Percentiles rank a stretch among this genome's conserved stretches.
Conservation (phyloP, 2,888 invertebrate genomes). For the Bruchidius siliquastri region DNA sequence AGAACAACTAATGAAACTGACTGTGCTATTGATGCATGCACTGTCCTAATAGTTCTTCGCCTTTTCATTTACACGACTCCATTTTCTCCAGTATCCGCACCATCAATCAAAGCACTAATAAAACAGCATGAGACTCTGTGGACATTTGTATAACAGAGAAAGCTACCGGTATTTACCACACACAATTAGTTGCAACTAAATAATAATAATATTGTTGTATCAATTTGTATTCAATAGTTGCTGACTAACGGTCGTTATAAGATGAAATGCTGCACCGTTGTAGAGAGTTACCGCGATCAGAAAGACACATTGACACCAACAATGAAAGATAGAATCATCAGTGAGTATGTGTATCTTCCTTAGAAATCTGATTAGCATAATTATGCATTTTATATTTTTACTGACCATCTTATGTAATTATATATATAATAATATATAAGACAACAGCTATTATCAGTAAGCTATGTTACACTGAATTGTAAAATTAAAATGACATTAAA, state of each 20-base stretch:
- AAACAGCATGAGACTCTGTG: not conserved
- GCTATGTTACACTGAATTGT: too few species aligned
- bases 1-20: not conserved
- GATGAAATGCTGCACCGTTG: not conserved
- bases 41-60: not conserved
- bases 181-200: not conserved
- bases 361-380: too few species aligned
- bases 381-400: too few species aligned
- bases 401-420: too few species aligned
- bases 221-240: not conserved
- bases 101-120: not conserved
- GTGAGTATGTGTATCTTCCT: too few species aligned
- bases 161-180: not conserved
- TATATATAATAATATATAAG: too few species aligned
- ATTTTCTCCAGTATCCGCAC: not conserved
- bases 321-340: too few species aligned
- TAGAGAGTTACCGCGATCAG: not conserved
- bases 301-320: not conserved
- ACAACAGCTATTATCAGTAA: too few species aligned
- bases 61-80: not conserved
- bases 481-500: too few species aligned
- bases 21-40: not conserved
- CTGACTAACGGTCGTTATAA: not conserved
- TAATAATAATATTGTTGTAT: not conserved
- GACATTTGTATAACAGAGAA: not conserved